Evolutionary conservation across 2,888 invertebrate genomes (phyloP).

Genomic region (Polymixis lichenea): DNA sequence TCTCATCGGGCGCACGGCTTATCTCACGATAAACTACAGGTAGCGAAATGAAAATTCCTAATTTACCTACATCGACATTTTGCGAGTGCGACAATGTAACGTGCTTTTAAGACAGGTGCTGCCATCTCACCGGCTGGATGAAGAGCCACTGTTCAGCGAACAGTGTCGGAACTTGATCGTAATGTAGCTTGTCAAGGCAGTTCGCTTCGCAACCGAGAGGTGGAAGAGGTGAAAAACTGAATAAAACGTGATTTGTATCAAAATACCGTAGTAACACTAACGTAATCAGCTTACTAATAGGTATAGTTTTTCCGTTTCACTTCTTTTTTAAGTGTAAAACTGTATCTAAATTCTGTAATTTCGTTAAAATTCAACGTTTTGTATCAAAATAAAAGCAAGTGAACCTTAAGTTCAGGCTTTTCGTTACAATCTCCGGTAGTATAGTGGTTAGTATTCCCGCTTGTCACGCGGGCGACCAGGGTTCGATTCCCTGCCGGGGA

Average conservation of each 20-base stretch:
- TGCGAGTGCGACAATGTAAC: no score
- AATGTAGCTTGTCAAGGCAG: not conserved
- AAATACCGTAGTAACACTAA: no score
- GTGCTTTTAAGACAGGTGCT: no score
- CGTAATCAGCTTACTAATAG: no score
- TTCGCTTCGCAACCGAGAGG: not conserved
- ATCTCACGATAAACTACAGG: no score
- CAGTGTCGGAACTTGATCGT: not conserved
- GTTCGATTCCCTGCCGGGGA: conserved; percentile 67
- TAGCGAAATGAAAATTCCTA: no score
- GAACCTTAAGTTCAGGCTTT: not conserved
- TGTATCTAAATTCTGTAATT: not conserved
- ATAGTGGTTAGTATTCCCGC: conserved; percentile 91
- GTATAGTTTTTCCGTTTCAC: no score
- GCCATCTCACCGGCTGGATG: no score
- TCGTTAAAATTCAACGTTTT: not conserved
- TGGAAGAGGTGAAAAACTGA: not conserved
- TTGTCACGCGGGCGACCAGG: conserved; percentile 89
- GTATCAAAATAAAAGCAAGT: accelerated
- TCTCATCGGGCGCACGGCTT: no score
- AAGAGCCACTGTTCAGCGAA: no score
- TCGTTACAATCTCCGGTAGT: conserved; percentile 70
- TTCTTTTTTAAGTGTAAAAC: not conserved
- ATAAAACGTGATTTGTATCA: no score
- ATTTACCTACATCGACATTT: no score